A percentile compares a stretch with the other conserved stretches of the same genome.
phyloP scores from a whole-genome alignment of 2,888 invertebrate species.

The Subacronicta megacephala region DNA sequence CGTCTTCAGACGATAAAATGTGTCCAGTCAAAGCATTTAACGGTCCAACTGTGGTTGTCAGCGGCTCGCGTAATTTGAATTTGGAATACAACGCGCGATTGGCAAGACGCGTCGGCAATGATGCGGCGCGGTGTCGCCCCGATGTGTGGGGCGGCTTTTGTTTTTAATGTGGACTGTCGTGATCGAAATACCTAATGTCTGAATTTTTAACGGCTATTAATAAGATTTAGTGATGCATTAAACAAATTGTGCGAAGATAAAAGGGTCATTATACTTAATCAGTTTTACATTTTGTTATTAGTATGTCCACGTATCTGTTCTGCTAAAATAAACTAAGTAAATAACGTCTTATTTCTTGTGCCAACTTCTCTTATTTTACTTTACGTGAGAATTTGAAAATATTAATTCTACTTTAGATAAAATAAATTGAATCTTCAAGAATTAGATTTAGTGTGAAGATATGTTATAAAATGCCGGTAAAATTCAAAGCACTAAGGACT shows the following conservation, averaged over 20 bases:
- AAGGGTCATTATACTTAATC: constrained; percentile 54
- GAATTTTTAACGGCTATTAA: constrained; percentile 56
- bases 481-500: no score
- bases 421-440: no score
- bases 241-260: constrained; percentile 57
- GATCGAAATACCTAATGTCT: constrained; percentile 52
- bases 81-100: constrained; percentile 66
- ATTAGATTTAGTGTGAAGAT: no score
- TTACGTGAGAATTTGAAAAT: no score
- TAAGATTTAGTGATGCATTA: constrained; percentile 56
- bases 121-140: constrained; percentile 44
- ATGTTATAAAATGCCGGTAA: no score
- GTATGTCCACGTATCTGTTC: constrained; percentile 23
- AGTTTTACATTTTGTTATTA: constrained; percentile 30
- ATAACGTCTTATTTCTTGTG: no score
- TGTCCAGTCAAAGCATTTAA: constrained; percentile 64
- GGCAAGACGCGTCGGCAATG: constrained; percentile 55
- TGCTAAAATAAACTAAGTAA: constrained; percentile 27
- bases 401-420: no score
- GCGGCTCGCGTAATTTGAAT: constrained; percentile 62
- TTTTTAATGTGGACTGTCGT: constrained; percentile 44
- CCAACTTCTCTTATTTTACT: no score
- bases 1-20: constrained; percentile 57
- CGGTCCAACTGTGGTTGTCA: constrained; percentile 56
- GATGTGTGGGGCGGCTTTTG: constrained; percentile 63